Conservation (phyloP, 2,888 invertebrate species). For the Deladenus siricidicola region DNA sequence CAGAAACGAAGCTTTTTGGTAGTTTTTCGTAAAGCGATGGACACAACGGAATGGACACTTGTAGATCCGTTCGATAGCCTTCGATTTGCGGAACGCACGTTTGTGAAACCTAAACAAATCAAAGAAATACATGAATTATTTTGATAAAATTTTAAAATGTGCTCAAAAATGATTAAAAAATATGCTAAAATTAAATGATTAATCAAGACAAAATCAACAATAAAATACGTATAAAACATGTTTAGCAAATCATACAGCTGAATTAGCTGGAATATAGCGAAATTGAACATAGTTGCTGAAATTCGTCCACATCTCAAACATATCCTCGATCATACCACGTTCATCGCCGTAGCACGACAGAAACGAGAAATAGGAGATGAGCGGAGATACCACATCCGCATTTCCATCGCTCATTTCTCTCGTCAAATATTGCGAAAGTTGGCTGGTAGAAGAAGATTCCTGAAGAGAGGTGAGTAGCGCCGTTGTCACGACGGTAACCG, state of each 20-base stretch:
- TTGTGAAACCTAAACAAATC: constrained; percentile 22
- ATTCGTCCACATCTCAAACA: constrained; percentile 34
- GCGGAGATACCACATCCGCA: constrained; percentile 15
- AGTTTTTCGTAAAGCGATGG: constrained; percentile 33
- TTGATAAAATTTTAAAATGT: constrained; percentile 1
- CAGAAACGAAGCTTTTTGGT: constrained; percentile 11
- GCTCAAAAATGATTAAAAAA: constrained; percentile 4
- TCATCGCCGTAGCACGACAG: constrained; percentile 50
- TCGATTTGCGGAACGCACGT: constrained; percentile 44
- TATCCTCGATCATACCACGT: constrained; percentile 50
- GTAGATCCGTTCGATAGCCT: constrained; percentile 31
- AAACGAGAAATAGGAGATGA: constrained; percentile 43
- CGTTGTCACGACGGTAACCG: constrained; percentile 45
- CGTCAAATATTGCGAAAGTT: constrained; percentile 1
- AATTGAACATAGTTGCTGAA: constrained; percentile 36
- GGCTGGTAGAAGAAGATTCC: constrained; percentile 8
- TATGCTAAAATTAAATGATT: neutral
- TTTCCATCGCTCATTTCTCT: neutral
- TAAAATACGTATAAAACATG: neutral
- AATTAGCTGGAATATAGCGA: constrained; percentile 28
- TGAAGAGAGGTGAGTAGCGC: constrained; percentile 37
- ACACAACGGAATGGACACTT: constrained; percentile 40
- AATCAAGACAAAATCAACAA: neutral
- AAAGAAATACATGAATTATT: neutral
- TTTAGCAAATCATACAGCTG: constrained; percentile 19